Conservation (phyloP, 2,113 vertebrate species). For the Mastomys coucha region DNA sequence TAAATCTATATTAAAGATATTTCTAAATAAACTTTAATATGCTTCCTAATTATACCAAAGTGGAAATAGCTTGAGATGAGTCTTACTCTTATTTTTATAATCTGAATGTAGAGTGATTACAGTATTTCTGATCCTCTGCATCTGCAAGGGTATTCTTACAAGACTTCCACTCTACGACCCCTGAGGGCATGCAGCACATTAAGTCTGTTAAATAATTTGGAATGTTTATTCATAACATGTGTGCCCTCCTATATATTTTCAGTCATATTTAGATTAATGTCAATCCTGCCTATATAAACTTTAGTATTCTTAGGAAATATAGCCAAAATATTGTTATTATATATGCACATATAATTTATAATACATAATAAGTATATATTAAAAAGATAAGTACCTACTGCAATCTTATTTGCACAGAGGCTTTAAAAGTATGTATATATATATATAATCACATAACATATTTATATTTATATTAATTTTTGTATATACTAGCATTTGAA, state of each 20-base stretch:
- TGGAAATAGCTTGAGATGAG: background rate
- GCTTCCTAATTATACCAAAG: background rate
- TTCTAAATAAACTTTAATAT: background rate
- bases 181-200: background rate
- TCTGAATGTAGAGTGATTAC: background rate
- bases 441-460: background rate
- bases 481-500: background rate
- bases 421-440: background rate
- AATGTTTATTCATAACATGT: background rate
- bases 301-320: background rate
- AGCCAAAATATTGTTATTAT: background rate
- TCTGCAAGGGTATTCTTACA: accelerated
- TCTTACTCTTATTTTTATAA: background rate
- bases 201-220: background rate
- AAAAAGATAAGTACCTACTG: background rate
- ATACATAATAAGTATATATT: background rate
- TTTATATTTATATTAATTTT: background rate
- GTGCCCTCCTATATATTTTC: background rate
- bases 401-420: background rate
- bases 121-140: background rate
- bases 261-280: background rate
- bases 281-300: background rate
- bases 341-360: background rate
- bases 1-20: background rate
- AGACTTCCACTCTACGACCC: background rate